Evolutionary conservation across 2,888 invertebrate species (phyloP), one percentile per base, ranked within the genome.

Genomic region (Imbricaverruca yamaguchii): DNA sequence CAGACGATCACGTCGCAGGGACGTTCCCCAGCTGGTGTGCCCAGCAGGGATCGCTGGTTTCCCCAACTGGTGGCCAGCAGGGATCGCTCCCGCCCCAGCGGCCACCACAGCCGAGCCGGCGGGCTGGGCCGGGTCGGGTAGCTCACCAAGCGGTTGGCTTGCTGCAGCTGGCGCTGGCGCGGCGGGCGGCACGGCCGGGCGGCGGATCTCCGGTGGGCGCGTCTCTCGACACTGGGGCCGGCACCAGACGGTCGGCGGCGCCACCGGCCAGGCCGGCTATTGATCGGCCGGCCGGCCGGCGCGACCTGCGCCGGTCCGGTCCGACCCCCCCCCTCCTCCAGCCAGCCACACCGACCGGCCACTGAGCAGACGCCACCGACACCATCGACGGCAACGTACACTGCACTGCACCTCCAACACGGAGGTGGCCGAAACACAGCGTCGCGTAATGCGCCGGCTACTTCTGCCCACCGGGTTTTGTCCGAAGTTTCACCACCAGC

Each of bases 81-180:
- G 13, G 61, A 61, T 18, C 13, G 61, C 61, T 61, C 13, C 61
- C 13, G 15, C 61, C 61, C 9, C 61, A 61, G 61, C 61, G 13
- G 15, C 15, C 61, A 61, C 15, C 61, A 13, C 61, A 61, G 15
- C 39, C 39, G 39, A 57, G 12, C 57, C 57, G 11, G 11, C 57
- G 7, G 57, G 12, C 57, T 13, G 2, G 57, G 12, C 57, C 57
- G 57, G 57, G 12, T 15, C 57, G 57, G 12, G 57, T 11, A 11
- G 61, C 67, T 67, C 67, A 67, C 67, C 67, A 67, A 25, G 67
- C 67, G 23, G 67, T 25, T 25, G 25, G 67, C 67, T n/a, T 25
- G 67, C 67, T 67, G 67, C 67, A 13, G 61, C 61, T 61, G 39
- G 39, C 4, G 39, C 39, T 39, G 39, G 12, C 67, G 25, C 12